Evolutionary conservation across 2,797 vertebrate genomes (phyloP).

Genomic region (Ptychadena robeensis): DNA sequence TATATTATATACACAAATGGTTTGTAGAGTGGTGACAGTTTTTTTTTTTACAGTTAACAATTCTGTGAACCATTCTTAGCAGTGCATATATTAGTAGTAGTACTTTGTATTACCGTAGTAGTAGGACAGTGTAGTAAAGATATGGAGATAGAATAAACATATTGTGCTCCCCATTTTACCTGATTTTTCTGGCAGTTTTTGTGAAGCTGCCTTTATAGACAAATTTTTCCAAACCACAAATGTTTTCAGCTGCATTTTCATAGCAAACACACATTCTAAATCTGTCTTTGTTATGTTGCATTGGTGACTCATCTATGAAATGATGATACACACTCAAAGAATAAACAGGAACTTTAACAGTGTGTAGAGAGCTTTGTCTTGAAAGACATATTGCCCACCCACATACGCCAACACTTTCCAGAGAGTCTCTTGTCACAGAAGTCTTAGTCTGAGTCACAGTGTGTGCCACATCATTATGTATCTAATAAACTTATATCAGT

Average conservation of each 20-base stretch:
- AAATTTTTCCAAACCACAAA: not conserved
- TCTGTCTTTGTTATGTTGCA: slow-evolving; percentile 10
- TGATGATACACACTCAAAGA: slow-evolving; percentile 5
- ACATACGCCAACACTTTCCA: slow-evolving; percentile 42
- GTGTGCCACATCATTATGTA: slow-evolving; percentile 29
- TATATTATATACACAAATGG: too few species aligned
- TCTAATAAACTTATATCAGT: slow-evolving; percentile 16
- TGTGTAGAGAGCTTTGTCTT: slow-evolving; percentile 11
- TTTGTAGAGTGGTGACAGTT: too few species aligned
- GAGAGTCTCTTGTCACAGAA: slow-evolving; percentile 32
- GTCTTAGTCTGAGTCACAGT: slow-evolving; percentile 42
- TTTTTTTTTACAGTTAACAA: too few species aligned
- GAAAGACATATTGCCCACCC: slow-evolving; percentile 37
- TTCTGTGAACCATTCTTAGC: too few species aligned
- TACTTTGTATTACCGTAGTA: too few species aligned
- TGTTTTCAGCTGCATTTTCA: not conserved
- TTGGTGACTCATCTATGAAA: slow-evolving; percentile 43
- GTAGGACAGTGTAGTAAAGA: too few species aligned
- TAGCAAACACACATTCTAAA: not conserved
- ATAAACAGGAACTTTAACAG: not conserved
- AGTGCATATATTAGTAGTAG: too few species aligned
- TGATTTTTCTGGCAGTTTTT: too few species aligned
- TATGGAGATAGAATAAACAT: too few species aligned
- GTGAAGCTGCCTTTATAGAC: not conserved
- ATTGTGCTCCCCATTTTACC: too few species aligned